These are phyloP conservation scores for Mirza zaza DNA, from an alignment of 2,113 vertebrate species.

Conservation along the genomic window DNA sequence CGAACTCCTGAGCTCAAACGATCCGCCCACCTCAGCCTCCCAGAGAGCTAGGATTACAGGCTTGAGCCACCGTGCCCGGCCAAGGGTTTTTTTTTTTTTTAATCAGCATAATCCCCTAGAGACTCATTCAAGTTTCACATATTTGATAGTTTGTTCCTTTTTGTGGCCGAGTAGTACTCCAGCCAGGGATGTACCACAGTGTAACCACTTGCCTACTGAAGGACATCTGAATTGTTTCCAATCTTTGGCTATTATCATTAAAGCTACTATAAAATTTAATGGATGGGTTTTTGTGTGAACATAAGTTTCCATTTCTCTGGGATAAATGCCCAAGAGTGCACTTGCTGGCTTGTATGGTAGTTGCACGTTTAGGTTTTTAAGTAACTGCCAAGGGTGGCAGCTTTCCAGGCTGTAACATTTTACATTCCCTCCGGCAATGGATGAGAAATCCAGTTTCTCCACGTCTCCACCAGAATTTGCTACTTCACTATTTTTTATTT, in stretches of 20 bases:
- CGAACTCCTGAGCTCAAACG: too few species aligned
- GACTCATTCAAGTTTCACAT: neutral
- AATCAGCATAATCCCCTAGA: neutral
- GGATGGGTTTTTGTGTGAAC: too few species aligned
- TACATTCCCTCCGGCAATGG: accelerated
- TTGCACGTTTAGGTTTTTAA: neutral
- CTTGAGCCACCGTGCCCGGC: too few species aligned
- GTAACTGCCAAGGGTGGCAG: too few species aligned
- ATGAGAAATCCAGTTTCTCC: neutral
- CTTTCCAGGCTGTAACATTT: neutral
- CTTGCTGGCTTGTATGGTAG: neutral
- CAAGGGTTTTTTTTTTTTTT: too few species aligned
- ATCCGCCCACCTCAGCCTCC: too few species aligned
- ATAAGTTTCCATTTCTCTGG: neutral
- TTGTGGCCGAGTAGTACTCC: neutral
- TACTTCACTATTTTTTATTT: neutral
- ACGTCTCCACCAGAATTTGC: neutral
- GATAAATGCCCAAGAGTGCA: neutral
- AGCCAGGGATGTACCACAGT: accelerated
- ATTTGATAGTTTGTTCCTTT: too few species aligned
- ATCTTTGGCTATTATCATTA: neutral
- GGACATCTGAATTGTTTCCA: neutral
- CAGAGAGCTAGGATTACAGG: too few species aligned
- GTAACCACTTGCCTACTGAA: too few species aligned
- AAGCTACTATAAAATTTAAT: neutral